Conservation (phyloP, 2,888 invertebrate genomes). For the Mythimna pallens region DNA sequence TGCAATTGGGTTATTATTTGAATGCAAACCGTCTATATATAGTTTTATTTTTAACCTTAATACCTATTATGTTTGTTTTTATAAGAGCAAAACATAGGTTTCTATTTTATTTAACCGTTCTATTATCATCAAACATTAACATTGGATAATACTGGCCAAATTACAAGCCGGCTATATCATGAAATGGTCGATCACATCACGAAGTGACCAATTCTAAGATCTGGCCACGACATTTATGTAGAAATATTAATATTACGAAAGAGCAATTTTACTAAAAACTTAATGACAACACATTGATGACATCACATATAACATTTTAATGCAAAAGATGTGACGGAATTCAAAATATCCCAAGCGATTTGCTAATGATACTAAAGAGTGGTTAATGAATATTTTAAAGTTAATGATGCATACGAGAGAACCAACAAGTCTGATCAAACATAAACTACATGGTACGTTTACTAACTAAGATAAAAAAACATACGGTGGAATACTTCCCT, state of each 20-base stretch:
- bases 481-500: conserved; percentile 36
- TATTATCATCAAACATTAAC: too few relatives aligned
- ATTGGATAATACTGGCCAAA: too few relatives aligned
- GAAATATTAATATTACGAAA: conserved; percentile 22
- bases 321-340: conserved; percentile 16
- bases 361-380: conserved; percentile 30
- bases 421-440: conserved; percentile 24
- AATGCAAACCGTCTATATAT: too few relatives aligned
- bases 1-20: too few relatives aligned
- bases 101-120: too few relatives aligned
- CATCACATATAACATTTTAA: conserved; percentile 27
- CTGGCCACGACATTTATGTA: neutral
- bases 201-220: too few relatives aligned
- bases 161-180: too few relatives aligned
- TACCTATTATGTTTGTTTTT: too few relatives aligned
- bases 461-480: conserved; percentile 30
- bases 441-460: conserved; percentile 29
- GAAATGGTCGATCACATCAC: too few relatives aligned
- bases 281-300: conserved; percentile 25
- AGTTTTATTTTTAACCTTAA: too few relatives aligned
- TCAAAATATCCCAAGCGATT: conserved; percentile 26
- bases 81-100: too few relatives aligned
- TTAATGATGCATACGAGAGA: conserved; percentile 17
- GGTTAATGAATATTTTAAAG: conserved; percentile 34
- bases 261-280: conserved; percentile 11